Evolutionary conservation across 1,140 invertebrate genomes (phyloP), one percentile per base, ranked within the genome.

Genomic region (Bombus haemorrhoidalis): DNA sequence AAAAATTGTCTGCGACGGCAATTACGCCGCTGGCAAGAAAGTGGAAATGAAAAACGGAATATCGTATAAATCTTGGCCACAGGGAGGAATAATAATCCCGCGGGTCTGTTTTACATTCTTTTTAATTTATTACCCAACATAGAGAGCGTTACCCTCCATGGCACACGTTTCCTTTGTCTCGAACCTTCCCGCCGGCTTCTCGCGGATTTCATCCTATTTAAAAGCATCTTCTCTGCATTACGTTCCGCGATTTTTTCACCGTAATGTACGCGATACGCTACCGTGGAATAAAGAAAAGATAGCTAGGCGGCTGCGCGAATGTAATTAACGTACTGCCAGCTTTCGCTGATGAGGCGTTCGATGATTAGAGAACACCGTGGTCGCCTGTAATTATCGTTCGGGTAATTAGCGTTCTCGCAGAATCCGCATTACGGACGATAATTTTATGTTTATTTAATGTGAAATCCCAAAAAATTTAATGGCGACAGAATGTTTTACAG

Each of bases 101-200:
- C 39, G 68, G 57, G 68, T 85, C 53, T 80, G 83, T 85, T 84
- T 79, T 84, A 71, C 66, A 79, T 79, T 84, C 77, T 80, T 85
- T 85, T 80, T 85, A 85, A 85, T 85, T 85, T 85, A 85, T 85
- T 85, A 80, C 77, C 39, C n/a, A 39, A 15, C 53, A 32, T 53
- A 62, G 57, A 69, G 76, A 73, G n/a, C 57, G 57, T 43, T 59
- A 79, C 25, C 68, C 57, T 39, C 59, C 28, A 8, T 25, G 62
- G 74, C 32, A 72, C 76, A 25, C 53, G 76, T 72, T 66, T 37
- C 53, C 76, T 85, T 85, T 85, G 82, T 85, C 43, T 37, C 74
- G 47, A 39, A 12, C 13, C 64, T n/a, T 25, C 66, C 64, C 68
- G 12, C 59, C 32, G 12, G 18, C 59, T 18, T 34, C 6, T 37